These are phyloP conservation scores for Sebastes variabilis DNA, from an alignment of 2,797 vertebrate genomes.

Conservation along the genomic window DNA sequence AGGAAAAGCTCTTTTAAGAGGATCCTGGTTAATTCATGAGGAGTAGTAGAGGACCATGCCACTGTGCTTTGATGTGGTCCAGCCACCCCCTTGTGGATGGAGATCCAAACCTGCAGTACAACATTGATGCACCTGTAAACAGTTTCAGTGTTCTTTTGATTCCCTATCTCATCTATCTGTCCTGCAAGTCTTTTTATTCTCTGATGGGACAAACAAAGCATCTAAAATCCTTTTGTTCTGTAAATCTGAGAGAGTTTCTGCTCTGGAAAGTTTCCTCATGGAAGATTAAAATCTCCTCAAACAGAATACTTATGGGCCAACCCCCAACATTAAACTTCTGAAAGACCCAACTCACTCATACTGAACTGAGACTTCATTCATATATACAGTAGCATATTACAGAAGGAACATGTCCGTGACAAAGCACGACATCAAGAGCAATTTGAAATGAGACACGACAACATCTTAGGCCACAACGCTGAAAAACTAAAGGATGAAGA, in stretches of 20 bases:
- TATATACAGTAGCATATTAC: no score
- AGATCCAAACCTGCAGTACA: constrained; percentile 17
- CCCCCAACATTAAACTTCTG: background rate
- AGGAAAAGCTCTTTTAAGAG: background rate
- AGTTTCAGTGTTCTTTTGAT: constrained; percentile 6
- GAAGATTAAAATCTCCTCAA: constrained; percentile 50
- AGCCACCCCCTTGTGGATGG: constrained; percentile 66
- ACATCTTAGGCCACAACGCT: background rate
- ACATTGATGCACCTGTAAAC: background rate
- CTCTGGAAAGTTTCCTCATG: constrained; percentile 31
- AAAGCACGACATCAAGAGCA: background rate
- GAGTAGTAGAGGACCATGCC: constrained; percentile 3
- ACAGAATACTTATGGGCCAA: constrained; percentile 31
- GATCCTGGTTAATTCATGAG: constrained; percentile 20
- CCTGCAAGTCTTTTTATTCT: background rate
- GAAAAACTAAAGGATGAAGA: background rate
- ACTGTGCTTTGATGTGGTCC: constrained; percentile 45
- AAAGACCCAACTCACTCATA: no score
- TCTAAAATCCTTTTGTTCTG: background rate
- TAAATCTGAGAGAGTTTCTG: constrained; percentile 3
- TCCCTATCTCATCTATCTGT: background rate
- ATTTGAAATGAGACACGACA: no score
- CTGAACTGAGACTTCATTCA: no score
- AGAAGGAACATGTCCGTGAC: background rate
- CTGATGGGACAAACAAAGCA: constrained; percentile 19